These are phyloP conservation scores for Porites evermanni DNA, from an alignment of 92 coral and sea anemone genomes.

Conservation along the genomic window DNA sequence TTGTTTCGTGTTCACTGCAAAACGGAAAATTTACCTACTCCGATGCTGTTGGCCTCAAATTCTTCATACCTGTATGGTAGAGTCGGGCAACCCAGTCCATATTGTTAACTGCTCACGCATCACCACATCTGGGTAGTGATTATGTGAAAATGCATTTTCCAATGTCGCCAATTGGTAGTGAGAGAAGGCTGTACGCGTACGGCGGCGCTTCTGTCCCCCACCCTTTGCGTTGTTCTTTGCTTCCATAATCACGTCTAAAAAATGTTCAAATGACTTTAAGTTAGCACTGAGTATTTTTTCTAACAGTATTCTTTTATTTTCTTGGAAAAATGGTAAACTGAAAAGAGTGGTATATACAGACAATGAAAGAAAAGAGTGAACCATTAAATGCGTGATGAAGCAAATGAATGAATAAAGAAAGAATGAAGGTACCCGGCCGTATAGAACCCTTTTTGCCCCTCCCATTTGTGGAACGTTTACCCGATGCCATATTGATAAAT, in stretches of 20 bases:
- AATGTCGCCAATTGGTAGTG: conserved; percentile 89
- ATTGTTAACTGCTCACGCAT: conserved; percentile 90
- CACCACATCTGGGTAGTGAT: conserved; percentile 96
- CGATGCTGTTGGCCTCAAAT: neutral
- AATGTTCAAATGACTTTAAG: neutral
- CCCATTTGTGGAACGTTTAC: neutral
- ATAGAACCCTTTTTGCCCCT: conserved; percentile 8
- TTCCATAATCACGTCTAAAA: conserved; percentile 88
- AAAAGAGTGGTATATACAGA: too few relatives aligned
- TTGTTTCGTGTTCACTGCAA: too few relatives aligned
- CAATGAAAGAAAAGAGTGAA: too few relatives aligned
- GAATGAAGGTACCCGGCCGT: neutral
- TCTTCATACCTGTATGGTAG: conserved; percentile 85
- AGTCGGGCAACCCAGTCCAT: conserved; percentile 84
- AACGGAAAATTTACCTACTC: too few relatives aligned
- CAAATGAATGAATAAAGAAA: too few relatives aligned
- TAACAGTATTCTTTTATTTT: too few relatives aligned
- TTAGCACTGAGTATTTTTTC: too few relatives aligned
- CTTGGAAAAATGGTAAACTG: too few relatives aligned
- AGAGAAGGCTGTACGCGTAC: conserved; percentile 95
- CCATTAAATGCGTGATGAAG: too few relatives aligned
- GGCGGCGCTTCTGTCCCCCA: conserved; percentile 73
- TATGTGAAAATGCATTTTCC: conserved; percentile 86
- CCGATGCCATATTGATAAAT: conserved; percentile 6
- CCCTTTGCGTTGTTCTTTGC: conserved; percentile 79